Evolutionary conservation across 2,888 invertebrate species (phyloP), one percentile per base, ranked within the genome.

Genomic region (Eretmocerus hayati): DNA sequence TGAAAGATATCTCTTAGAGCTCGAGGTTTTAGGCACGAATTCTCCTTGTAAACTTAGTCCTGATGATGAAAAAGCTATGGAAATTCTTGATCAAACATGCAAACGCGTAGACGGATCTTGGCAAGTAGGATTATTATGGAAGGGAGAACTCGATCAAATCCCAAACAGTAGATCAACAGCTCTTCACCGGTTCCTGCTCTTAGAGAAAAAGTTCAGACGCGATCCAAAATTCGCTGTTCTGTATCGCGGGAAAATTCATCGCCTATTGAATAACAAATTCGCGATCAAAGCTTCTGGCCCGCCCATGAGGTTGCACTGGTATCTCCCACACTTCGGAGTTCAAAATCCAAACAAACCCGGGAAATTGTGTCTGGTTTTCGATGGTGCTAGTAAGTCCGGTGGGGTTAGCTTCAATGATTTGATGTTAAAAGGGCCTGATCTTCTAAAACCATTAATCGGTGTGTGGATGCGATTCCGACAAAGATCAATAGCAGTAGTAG

Each of bases 321-420:
- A 45, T 11, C 19, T 38, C 19, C 30, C 37, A 5, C 44, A 35
- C 11, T 44, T 44, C 11, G 44, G 36, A 11, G 23, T 33, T 15
- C 5, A 18, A 35, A 11, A 36, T 9, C 9, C 15, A 22, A 36
- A 44, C 13, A 36, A 43, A 6, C 36, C 43, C 2, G 18, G 35
- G 2, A 33, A 44, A 44, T 2, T 44, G 2, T 15, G 36, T 2
- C 18, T 44, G 2, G 42, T 42, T 32, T 42, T 42, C 11, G 42
- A 42, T 33, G 33, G 21, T 3, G 42, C 42, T 11, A n/a, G 32
- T 1, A 42, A 32, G 20, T n/a, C 42, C 1, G 5, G 8, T 2
- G 18, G 22, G 13, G 13, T 13, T 4, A 35, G 35, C 30, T 23
- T 43, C 11, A 41, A 41, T 19, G 23, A 38, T 23, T 21, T 46